Evolutionary conservation across 2,113 vertebrate species (phyloP).

Genomic region (Paedocypris sp.): DNA sequence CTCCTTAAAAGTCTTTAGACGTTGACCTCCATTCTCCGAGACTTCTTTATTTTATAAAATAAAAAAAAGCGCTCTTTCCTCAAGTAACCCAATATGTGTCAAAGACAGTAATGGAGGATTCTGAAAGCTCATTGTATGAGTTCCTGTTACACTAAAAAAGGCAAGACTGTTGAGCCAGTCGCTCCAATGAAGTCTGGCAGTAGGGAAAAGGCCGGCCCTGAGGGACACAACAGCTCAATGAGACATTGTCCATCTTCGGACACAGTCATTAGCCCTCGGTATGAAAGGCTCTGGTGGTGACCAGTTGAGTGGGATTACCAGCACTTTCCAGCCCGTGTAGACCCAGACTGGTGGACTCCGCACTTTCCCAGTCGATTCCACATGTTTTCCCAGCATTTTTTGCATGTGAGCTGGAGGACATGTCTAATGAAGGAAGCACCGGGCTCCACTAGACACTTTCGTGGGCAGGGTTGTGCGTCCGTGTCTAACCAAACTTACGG

Average conservation of each 20-base stretch:
- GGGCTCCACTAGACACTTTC: conserved; percentile 7
- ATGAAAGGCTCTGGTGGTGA: conserved; percentile 23
- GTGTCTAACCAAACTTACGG: too few species aligned
- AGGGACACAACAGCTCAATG: conserved; percentile 33
- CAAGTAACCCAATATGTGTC: conserved; percentile 28
- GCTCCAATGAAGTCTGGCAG: conserved; percentile 33
- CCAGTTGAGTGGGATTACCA: conserved; percentile 19
- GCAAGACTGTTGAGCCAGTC: conserved; percentile 39
- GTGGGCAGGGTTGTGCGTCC: neutral
- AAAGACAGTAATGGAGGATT: conserved; percentile 30
- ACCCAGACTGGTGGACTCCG: conserved; percentile 12
- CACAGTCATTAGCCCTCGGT: conserved; percentile 35
- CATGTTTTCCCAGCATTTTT: conserved; percentile 4
- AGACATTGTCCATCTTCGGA: conserved; percentile 39
- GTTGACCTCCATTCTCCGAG: neutral
- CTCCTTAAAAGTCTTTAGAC: neutral
- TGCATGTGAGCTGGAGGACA: neutral
- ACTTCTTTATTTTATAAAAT: neutral
- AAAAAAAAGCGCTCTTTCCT: conserved; percentile 27
- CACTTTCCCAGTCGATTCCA: conserved; percentile 22
- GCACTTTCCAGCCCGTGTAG: conserved; percentile 2
- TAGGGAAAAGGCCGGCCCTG: conserved; percentile 40
- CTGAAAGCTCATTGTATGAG: conserved; percentile 40
- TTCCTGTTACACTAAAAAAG: conserved; percentile 38
- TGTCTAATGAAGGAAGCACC: neutral